Evolutionary conservation across 2,888 invertebrate species (phyloP).

Genomic region (Drosophila limbata): DNA sequence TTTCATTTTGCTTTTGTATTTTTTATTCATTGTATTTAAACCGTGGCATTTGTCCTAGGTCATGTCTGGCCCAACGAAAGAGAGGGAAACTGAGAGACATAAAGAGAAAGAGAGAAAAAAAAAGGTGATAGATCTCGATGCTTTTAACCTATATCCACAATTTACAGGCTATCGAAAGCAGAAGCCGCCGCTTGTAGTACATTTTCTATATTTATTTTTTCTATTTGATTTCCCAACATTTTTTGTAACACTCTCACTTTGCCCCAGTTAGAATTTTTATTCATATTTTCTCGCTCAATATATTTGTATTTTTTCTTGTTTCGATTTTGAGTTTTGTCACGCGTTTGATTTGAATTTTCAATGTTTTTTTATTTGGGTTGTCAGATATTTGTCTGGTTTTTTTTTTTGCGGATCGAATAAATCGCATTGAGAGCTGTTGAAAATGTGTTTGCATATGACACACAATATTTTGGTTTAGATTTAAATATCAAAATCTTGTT

Average conservation of each 20-base stretch:
- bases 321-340: slow-evolving; percentile 39
- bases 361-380: slow-evolving; percentile 33
- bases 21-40: slow-evolving; percentile 63
- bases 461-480: slow-evolving; percentile 27
- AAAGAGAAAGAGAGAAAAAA: not conserved
- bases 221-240: slow-evolving; percentile 29
- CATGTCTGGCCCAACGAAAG: slow-evolving; percentile 60
- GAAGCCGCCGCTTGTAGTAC: slow-evolving; percentile 22
- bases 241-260: slow-evolving; percentile 52
- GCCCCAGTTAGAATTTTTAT: slow-evolving; percentile 54
- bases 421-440: slow-evolving; percentile 45
- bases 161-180: slow-evolving; percentile 70
- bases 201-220: slow-evolving; percentile 37
- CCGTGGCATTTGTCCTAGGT: slow-evolving; percentile 64
- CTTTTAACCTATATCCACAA: slow-evolving; percentile 75
- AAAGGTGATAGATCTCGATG: slow-evolving; percentile 47
- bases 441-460: slow-evolving; percentile 28
- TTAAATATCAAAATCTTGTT: too few species aligned
- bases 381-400: slow-evolving; percentile 29
- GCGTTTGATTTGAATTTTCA: slow-evolving; percentile 40
- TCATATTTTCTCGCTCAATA: slow-evolving; percentile 37
- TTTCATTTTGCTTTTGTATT: slow-evolving; percentile 34
- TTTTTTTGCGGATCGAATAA: slow-evolving; percentile 18
- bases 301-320: slow-evolving; percentile 17
- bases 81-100: not conserved